phyloP scores from a whole-genome alignment of 2,888 invertebrate species.

The Parascotia fuliginaria region DNA sequence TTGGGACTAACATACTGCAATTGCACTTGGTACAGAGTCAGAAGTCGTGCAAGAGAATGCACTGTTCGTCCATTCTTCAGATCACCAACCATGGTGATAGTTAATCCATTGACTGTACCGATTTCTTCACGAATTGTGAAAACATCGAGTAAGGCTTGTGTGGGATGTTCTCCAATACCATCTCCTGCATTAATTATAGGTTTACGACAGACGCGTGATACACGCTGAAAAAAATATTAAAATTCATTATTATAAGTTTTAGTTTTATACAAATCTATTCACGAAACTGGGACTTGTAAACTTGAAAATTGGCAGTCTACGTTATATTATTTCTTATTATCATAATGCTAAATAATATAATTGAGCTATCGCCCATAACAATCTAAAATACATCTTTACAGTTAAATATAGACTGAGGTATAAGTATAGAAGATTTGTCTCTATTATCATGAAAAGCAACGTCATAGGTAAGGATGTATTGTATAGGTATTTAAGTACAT shows the following conservation, averaged over 20 bases:
- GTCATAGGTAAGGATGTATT: too few relatives aligned
- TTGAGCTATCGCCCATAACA: too few relatives aligned
- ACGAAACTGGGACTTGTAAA: neutral
- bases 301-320: neutral
- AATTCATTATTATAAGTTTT: neutral
- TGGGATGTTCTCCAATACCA: conserved; percentile 98
- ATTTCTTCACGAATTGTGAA: conserved; percentile 99
- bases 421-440: too few relatives aligned
- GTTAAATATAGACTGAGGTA: too few relatives aligned
- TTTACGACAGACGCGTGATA: conserved; percentile 92
- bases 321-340: too few relatives aligned
- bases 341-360: too few relatives aligned
- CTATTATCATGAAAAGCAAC: too few relatives aligned
- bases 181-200: conserved; percentile 99
- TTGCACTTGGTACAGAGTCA: conserved; percentile 97
- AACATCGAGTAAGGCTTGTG: conserved; percentile 98
- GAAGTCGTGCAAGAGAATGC: conserved; percentile 96
- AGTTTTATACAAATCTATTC: too few relatives aligned
- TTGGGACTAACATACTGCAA: conserved; percentile 96
- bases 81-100: conserved; percentile 99
- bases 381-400: too few relatives aligned
- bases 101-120: conserved; percentile 98
- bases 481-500: too few relatives aligned
- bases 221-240: conserved; percentile 85
- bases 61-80: conserved; percentile 99